Conservation (phyloP, 1,140 invertebrate species). For the Drosophila takahashii region DNA sequence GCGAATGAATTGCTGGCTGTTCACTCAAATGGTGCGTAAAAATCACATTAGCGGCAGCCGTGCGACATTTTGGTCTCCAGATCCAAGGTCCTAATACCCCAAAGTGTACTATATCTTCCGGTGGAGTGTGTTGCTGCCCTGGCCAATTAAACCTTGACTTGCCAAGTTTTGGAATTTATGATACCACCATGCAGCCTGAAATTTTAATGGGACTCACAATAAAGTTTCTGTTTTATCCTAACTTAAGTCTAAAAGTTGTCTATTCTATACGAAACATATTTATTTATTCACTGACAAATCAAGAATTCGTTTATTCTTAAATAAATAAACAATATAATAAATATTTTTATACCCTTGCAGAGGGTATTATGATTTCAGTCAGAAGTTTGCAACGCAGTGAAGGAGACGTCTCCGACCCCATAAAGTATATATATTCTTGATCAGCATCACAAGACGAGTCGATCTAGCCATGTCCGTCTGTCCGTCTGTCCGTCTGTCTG, state of each 20-base stretch:
- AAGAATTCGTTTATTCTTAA: too few relatives aligned
- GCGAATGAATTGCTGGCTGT: slow-evolving; percentile 59
- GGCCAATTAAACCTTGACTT: slow-evolving; percentile 60
- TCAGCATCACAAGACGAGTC: too few relatives aligned
- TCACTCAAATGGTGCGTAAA: slow-evolving; percentile 76
- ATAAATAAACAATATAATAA: too few relatives aligned
- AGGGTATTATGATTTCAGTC: too few relatives aligned
- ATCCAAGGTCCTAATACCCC: slow-evolving; percentile 15
- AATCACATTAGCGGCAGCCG: slow-evolving; percentile 79
- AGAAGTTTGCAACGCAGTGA: too few relatives aligned
- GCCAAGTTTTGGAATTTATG: slow-evolving; percentile 68
- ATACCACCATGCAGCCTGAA: slow-evolving; percentile 11
- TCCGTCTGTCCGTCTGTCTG: too few relatives aligned
- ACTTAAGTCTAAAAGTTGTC: not conserved
- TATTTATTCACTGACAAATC: not conserved
- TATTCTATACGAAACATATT: not conserved
- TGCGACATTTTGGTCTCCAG: slow-evolving; percentile 53
- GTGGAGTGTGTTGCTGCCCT: slow-evolving; percentile 15
- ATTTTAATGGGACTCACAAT: slow-evolving; percentile 22
- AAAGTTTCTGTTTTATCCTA: not conserved
- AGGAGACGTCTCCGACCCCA: too few relatives aligned
- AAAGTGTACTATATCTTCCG: slow-evolving; percentile 32
- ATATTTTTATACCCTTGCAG: too few relatives aligned
- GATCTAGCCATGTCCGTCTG: too few relatives aligned
- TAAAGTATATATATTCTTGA: too few relatives aligned